These are phyloP conservation scores for Colletes collaris DNA, from an alignment of 2,888 invertebrate genomes.

Conservation along the genomic window DNA sequence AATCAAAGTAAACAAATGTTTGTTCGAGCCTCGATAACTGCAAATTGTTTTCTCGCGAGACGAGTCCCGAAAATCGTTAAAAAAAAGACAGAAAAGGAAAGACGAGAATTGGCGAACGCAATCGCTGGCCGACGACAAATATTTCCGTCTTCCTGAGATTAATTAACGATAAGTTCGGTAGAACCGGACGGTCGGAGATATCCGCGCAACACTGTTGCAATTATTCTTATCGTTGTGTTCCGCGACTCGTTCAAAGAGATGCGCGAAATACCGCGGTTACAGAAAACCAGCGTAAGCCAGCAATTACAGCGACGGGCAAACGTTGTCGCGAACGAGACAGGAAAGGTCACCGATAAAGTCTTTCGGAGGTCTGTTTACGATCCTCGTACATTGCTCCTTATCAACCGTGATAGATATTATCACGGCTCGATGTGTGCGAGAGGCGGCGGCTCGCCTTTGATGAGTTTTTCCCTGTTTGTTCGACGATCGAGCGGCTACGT, in stretches of 20 bases:
- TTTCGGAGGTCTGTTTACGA: conserved; percentile 44
- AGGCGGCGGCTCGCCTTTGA: conserved; percentile 50
- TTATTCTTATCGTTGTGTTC: not conserved
- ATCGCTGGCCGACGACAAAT: too few species aligned
- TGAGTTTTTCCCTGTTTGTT: conserved; percentile 18
- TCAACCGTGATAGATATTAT: conserved; percentile 37
- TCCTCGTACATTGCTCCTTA: conserved; percentile 17
- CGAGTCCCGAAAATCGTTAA: not conserved
- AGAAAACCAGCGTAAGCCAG: conserved; percentile 12
- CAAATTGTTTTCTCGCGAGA: too few species aligned
- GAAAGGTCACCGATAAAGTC: conserved; percentile 43
- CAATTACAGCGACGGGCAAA: conserved; percentile 26
- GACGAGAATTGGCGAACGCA: too few species aligned
- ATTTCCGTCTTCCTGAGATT: not conserved
- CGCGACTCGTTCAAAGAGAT: conserved; percentile 20
- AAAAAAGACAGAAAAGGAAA: too few species aligned
- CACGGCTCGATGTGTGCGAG: conserved; percentile 3
- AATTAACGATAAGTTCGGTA: not conserved
- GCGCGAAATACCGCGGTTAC: not conserved
- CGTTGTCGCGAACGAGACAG: conserved; percentile 2
- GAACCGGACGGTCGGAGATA: too few species aligned
- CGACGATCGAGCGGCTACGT: conserved; percentile 3
- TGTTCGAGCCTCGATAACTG: too few species aligned
- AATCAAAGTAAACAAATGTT: too few species aligned
- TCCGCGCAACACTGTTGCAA: too few species aligned